phyloP scores from a whole-genome alignment of 1,140 invertebrate species.

The Drosophila sulfurigaster region DNA sequence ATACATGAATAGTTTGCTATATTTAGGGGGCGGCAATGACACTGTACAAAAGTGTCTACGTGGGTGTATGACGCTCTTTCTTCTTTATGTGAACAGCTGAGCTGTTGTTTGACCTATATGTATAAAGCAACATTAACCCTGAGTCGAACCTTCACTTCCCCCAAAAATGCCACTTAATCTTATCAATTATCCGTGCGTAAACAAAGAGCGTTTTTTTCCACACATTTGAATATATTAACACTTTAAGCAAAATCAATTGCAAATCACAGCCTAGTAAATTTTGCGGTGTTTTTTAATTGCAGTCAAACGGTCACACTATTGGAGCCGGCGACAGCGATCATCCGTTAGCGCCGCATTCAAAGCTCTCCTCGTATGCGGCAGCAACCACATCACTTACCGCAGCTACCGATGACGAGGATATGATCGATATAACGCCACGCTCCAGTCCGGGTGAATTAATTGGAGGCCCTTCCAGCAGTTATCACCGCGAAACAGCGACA shows the following conservation, averaged over 20 bases:
- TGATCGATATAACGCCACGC: slow-evolving; percentile 88
- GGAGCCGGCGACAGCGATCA: slow-evolving; percentile 65
- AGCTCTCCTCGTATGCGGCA: slow-evolving; percentile 38
- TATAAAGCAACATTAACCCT: slow-evolving; percentile 14
- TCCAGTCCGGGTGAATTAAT: slow-evolving; percentile 78
- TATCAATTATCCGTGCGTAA: slow-evolving; percentile 57
- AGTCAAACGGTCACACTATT: slow-evolving; percentile 81
- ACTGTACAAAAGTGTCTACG: slow-evolving; percentile 41
- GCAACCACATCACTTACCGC: slow-evolving; percentile 73
- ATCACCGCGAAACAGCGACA: slow-evolving; percentile 68
- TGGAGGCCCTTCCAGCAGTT: slow-evolving; percentile 48
- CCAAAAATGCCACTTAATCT: slow-evolving; percentile 54
- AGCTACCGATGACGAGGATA: slow-evolving; percentile 87
- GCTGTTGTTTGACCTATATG: slow-evolving; percentile 5
- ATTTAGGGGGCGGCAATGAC: slow-evolving; percentile 65
- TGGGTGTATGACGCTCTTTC: slow-evolving; percentile 27
- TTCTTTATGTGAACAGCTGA: slow-evolving; percentile 34
- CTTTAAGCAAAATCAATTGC: background rate
- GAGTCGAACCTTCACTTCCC: background rate
- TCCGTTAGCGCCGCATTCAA: slow-evolving; percentile 68
- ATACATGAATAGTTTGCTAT: slow-evolving; percentile 32
- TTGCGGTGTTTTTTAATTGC: slow-evolving; percentile 12
- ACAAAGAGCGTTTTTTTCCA: slow-evolving; percentile 42
- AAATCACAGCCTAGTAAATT: background rate
- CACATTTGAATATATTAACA: background rate